A percentile compares a stretch with the other conserved stretches of the same genome.
phyloP scores from a whole-genome alignment of 2,888 invertebrate genomes.

The Pheosia tremula region DNA sequence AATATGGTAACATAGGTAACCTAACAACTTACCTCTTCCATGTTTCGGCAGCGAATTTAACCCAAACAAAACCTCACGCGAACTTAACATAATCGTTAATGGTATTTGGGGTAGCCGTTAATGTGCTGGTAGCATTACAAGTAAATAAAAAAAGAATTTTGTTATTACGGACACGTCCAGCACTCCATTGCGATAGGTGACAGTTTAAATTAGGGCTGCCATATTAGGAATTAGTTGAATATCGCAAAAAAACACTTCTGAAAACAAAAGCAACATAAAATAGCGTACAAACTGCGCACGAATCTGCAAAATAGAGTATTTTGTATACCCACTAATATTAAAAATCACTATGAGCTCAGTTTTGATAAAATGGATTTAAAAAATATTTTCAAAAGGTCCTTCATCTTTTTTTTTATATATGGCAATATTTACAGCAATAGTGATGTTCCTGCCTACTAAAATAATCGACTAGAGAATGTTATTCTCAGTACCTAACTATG shows the following conservation, averaged over 20 bases:
- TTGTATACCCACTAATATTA: too few relatives aligned
- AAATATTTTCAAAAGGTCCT: too few relatives aligned
- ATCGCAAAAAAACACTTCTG: neutral
- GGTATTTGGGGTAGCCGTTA: constrained; percentile 62
- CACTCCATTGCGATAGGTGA: constrained; percentile 65
- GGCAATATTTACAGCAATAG: too few relatives aligned
- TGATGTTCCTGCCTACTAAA: too few relatives aligned
- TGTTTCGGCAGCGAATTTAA: constrained; percentile 71
- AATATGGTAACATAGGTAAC: constrained; percentile 58
- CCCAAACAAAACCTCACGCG: constrained; percentile 67
- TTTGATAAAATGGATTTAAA: too few relatives aligned
- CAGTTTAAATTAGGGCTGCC: constrained; percentile 18
- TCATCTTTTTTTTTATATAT: too few relatives aligned
- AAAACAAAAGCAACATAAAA: too few relatives aligned
- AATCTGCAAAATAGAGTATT: too few relatives aligned
- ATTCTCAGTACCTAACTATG: too few relatives aligned
- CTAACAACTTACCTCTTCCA: constrained; percentile 76
- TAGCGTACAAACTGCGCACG: too few relatives aligned
- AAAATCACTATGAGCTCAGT: too few relatives aligned
- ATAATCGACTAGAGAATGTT: too few relatives aligned
- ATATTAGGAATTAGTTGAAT: neutral
- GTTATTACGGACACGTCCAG: constrained; percentile 76
- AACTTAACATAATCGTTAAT: constrained; percentile 79
- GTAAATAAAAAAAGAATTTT: constrained; percentile 70
- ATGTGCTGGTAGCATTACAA: constrained; percentile 71